Evolutionary conservation across 2,797 vertebrate species (phyloP).

Genomic region (Salarias fasciatus): DNA sequence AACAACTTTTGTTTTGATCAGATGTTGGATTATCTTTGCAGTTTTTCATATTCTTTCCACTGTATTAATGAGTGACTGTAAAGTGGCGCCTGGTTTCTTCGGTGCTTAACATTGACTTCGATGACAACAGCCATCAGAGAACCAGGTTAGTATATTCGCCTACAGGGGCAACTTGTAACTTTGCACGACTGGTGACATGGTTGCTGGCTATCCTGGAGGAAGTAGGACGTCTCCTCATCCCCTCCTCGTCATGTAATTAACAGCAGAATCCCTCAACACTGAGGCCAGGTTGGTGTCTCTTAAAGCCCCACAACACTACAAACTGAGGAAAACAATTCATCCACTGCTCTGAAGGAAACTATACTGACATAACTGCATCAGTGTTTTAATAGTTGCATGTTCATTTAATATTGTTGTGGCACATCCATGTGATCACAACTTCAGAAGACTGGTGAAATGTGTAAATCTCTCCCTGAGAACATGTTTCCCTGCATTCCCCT

Average conservation of each 20-base stretch:
- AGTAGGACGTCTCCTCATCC: constrained; percentile 50
- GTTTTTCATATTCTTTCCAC: no score
- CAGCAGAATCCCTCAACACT: constrained; percentile 62
- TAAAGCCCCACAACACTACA: no score
- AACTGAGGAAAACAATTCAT: no score
- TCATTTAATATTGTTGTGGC: no score
- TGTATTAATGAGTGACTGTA: no score
- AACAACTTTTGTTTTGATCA: neutral
- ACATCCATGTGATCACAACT: no score
- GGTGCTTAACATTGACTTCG: constrained; percentile 44
- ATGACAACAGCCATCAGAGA: constrained; percentile 59
- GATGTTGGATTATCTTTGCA: no score
- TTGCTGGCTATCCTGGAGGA: constrained; percentile 46
- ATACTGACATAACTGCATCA: no score
- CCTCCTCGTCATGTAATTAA: constrained; percentile 73
- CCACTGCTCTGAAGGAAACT: no score
- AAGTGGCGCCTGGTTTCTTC: neutral
- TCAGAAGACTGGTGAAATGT: no score
- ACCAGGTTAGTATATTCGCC: constrained; percentile 48
- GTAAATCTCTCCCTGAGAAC: no score
- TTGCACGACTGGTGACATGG: constrained; percentile 64
- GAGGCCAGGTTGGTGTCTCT: constrained; percentile 44
- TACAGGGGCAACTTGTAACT: constrained; percentile 45
- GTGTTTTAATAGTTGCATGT: no score
- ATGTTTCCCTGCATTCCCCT: neutral